Conservation (phyloP, 2,113 vertebrate genomes). For the Bostrychus sinensis region DNA sequence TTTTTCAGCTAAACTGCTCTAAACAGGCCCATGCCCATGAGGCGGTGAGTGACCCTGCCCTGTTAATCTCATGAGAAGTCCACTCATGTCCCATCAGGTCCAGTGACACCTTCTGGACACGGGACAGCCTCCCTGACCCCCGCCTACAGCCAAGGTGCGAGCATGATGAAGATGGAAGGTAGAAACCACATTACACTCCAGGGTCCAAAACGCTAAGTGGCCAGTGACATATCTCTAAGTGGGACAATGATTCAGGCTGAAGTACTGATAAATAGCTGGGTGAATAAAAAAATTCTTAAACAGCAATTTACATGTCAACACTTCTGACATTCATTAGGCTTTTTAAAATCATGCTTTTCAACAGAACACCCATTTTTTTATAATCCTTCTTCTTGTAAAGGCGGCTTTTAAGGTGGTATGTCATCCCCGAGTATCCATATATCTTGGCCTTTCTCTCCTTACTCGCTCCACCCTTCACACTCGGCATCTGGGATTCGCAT, state of each 20-base stretch:
- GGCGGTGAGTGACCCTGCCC: slow-evolving; percentile 42
- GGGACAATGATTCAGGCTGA: slow-evolving; percentile 1
- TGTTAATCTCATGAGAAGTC: slow-evolving; percentile 52
- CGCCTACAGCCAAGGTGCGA: slow-evolving; percentile 55
- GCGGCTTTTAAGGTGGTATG: slow-evolving; percentile 36
- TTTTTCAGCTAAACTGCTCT: not conserved
- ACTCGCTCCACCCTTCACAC: slow-evolving; percentile 23
- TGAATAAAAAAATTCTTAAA: not conserved
- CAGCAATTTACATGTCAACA: slow-evolving; percentile 22
- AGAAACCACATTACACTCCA: slow-evolving; percentile 1
- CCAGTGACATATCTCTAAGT: slow-evolving; percentile 4
- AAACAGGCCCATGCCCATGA: slow-evolving; percentile 6
- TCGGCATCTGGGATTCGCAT: slow-evolving; percentile 72
- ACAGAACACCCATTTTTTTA: slow-evolving; percentile 48
- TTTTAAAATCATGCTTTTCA: slow-evolving; percentile 40
- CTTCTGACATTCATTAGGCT: slow-evolving; percentile 12
- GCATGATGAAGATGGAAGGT: not conserved
- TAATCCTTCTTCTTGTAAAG: slow-evolving; percentile 45
- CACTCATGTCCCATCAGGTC: slow-evolving; percentile 30
- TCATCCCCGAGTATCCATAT: slow-evolving; percentile 46
- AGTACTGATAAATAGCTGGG: slow-evolving; percentile 1
- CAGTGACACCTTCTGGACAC: slow-evolving; percentile 12
- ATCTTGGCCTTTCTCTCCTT: slow-evolving; percentile 26
- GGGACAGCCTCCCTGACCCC: slow-evolving; percentile 3
- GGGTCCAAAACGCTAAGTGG: slow-evolving; percentile 11